Percentiles rank a stretch among this genome's conserved stretches.
Evolutionary conservation across 37 sponge, comb jelly and placozoan genomes (phyloP).

Genomic region (Chondrilla cf. caribensis): DNA sequence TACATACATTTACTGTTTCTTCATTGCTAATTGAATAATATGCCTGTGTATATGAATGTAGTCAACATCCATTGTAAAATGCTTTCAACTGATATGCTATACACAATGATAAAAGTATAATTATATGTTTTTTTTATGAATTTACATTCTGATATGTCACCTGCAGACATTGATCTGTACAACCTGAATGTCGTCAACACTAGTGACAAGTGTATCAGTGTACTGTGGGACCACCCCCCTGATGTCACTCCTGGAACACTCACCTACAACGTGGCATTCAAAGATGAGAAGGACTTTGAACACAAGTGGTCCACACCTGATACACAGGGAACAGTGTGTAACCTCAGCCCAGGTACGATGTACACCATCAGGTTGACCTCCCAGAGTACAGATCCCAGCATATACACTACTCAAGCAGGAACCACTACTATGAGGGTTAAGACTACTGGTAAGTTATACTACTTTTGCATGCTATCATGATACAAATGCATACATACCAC

Average conservation of each 20-base stretch:
- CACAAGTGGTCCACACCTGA: neutral
- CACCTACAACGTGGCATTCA: neutral
- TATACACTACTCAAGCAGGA: neutral
- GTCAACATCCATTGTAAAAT: no score
- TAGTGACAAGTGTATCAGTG: neutral
- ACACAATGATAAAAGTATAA: no score
- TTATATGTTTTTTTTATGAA: no score
- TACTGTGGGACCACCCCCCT: constrained; percentile 11
- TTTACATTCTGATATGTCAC: no score
- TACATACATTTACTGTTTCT: no score
- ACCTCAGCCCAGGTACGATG: neutral
- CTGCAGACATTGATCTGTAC: constrained; percentile 14
- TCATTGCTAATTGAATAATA: no score
- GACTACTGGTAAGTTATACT: neutral
- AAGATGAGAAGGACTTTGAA: neutral
- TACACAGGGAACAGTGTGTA: neutral
- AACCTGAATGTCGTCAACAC: neutral
- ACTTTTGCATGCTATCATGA: no score
- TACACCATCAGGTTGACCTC: neutral
- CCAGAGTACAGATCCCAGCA: neutral
- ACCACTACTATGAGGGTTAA: neutral
- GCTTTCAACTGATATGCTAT: no score
- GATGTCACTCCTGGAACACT: neutral
- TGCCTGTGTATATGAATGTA: no score
- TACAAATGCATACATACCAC: no score